phyloP scores from a whole-genome alignment of 2,888 invertebrate species.

The Bembecia ichneumoniformis region DNA sequence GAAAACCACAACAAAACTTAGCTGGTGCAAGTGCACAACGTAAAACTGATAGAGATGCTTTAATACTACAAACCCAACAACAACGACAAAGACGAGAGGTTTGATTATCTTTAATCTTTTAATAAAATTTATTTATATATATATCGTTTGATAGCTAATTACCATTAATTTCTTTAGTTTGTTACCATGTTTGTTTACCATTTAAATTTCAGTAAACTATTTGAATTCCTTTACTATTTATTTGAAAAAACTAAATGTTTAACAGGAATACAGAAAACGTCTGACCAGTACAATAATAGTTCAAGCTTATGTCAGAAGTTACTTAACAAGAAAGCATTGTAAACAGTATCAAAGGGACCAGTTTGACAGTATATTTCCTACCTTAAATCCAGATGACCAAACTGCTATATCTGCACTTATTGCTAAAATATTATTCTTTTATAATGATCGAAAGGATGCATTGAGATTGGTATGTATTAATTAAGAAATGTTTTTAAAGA shows the following conservation, averaged over 20 bases:
- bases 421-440: conserved; percentile 83
- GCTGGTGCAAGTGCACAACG: conserved; percentile 87
- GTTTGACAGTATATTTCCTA: conserved; percentile 77
- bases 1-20: conserved; percentile 90
- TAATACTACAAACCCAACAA: conserved; percentile 85
- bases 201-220: not conserved
- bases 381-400: conserved; percentile 52
- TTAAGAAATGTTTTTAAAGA: too few relatives aligned
- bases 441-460: conserved; percentile 75
- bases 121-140: too few relatives aligned
- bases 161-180: not conserved
- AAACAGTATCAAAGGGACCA: conserved; percentile 77
- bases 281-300: conserved; percentile 84
- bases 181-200: not conserved
- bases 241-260: conserved; percentile 4
- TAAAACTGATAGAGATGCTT: conserved; percentile 75
- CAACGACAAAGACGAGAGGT: conserved; percentile 92
- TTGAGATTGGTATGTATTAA: conserved; percentile 56
- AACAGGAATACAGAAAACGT: conserved; percentile 78
- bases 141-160: not conserved
- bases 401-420: conserved; percentile 71
- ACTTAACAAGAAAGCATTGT: conserved; percentile 76
- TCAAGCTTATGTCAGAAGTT: conserved; percentile 86
- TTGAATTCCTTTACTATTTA: not conserved
- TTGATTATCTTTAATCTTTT: conserved; percentile 3